Percentiles rank a stretch among this genome's conserved stretches.
Evolutionary conservation across 2,888 invertebrate genomes (phyloP).

Genomic region (Agonopterix subpropinquella): DNA sequence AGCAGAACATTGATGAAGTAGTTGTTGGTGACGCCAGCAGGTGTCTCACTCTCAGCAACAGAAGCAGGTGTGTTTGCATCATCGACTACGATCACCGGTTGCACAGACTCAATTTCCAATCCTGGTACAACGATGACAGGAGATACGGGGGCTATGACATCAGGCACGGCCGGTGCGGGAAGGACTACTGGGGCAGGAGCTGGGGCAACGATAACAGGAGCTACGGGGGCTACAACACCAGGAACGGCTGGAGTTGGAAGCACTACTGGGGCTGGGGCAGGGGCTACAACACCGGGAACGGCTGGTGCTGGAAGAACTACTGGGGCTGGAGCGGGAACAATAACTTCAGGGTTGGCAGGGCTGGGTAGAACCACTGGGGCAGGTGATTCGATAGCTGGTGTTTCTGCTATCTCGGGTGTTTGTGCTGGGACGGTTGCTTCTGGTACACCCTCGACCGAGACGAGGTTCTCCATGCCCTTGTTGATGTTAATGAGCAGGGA

Average conservation of each 20-base stretch:
- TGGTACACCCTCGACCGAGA: conserved; percentile 2
- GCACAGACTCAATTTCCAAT: neutral
- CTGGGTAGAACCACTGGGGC: conserved; percentile 2
- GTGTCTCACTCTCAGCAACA: neutral
- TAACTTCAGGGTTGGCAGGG: neutral
- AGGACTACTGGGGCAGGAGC: too few species aligned
- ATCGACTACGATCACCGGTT: neutral
- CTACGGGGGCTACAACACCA: too few species aligned
- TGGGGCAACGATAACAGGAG: too few species aligned
- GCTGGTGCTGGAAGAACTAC: too few species aligned
- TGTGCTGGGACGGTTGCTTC: neutral
- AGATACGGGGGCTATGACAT: neutral
- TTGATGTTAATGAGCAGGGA: conserved; percentile 3
- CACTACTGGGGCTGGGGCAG: too few species aligned
- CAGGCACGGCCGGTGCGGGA: too few species aligned
- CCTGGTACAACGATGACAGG: neutral
- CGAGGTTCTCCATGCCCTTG: neutral
- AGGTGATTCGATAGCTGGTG: neutral
- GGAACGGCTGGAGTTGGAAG: too few species aligned
- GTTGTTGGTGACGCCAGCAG: conserved; percentile 3
- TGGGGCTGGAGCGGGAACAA: neutral
- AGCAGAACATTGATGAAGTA: neutral
- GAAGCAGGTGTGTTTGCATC: neutral
- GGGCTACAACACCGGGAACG: too few species aligned
- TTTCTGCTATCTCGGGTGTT: neutral